These are phyloP conservation scores for Diadophis punctatus DNA, from an alignment of 2,113 vertebrate species.

Conservation along the genomic window DNA sequence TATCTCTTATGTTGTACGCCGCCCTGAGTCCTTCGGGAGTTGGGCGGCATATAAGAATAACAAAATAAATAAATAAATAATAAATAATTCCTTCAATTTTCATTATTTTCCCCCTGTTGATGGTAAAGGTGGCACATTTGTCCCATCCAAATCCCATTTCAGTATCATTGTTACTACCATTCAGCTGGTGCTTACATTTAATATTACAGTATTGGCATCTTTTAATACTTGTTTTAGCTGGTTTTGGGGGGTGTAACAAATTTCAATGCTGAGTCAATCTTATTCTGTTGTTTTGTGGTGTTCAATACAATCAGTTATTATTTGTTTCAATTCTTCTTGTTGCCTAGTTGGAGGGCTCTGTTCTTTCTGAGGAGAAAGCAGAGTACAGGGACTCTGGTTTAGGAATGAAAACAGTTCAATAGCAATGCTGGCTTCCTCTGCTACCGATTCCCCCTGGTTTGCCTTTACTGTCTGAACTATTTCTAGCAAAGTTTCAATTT, in stretches of 20 bases:
- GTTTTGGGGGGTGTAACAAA: background rate
- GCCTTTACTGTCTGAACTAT: background rate
- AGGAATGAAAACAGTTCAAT: background rate
- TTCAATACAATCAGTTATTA: background rate
- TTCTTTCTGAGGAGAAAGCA: background rate
- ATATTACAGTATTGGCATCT: background rate
- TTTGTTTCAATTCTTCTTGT: background rate
- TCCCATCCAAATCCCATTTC: background rate
- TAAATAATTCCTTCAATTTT: background rate
- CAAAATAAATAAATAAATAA: too few species aligned
- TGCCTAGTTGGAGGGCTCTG: background rate
- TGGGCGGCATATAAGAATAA: too few species aligned
- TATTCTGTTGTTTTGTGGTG: background rate
- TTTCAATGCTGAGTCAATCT: background rate
- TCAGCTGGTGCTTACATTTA: background rate
- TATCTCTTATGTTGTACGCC: too few species aligned
- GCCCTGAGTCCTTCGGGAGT: too few species aligned
- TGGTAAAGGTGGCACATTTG: background rate
- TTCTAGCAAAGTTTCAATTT: background rate
- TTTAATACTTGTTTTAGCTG: background rate
- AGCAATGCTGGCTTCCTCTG: background rate
- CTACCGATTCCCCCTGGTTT: background rate
- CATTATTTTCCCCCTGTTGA: background rate
- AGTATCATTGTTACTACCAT: background rate
- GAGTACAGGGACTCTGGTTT: background rate